Evolutionary conservation across 2,888 invertebrate species (phyloP).

Genomic region (Hyppa rectilinea): DNA sequence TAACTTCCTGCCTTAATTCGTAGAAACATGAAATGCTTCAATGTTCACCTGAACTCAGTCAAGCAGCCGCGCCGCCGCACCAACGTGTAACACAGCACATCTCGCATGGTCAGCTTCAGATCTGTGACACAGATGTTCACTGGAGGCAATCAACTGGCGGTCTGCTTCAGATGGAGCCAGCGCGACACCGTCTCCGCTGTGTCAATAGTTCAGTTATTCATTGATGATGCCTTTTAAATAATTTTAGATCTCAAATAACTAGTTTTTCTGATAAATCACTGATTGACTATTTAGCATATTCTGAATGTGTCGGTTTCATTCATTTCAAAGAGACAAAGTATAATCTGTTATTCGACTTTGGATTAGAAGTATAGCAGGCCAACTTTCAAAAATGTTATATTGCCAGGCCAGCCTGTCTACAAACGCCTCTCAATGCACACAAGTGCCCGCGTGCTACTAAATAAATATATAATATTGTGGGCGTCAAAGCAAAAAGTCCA

Average conservation of each 20-base stretch:
- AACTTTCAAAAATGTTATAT: too few relatives aligned
- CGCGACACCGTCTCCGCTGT: too few relatives aligned
- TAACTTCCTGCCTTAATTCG: background rate
- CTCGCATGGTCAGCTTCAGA: background rate
- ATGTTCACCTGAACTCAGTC: background rate
- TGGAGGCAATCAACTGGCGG: background rate
- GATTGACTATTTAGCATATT: background rate
- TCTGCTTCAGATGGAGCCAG: background rate
- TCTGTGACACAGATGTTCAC: constrained; percentile 1
- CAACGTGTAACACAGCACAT: too few relatives aligned
- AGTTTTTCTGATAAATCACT: background rate
- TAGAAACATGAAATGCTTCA: background rate
- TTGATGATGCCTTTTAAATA: background rate
- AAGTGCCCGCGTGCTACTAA: too few relatives aligned
- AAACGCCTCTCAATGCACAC: background rate
- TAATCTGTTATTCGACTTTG: too few relatives aligned
- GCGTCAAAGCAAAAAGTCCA: too few relatives aligned
- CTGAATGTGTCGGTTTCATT: background rate
- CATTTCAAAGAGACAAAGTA: background rate
- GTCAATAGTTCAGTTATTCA: background rate
- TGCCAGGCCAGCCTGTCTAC: too few relatives aligned
- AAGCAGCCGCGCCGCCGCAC: background rate
- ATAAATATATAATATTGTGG: too few relatives aligned
- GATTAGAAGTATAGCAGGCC: too few relatives aligned
- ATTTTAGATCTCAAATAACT: background rate